Evolutionary conservation across 2,797 vertebrate species (phyloP).

Genomic region (Acridotheres tristis): DNA sequence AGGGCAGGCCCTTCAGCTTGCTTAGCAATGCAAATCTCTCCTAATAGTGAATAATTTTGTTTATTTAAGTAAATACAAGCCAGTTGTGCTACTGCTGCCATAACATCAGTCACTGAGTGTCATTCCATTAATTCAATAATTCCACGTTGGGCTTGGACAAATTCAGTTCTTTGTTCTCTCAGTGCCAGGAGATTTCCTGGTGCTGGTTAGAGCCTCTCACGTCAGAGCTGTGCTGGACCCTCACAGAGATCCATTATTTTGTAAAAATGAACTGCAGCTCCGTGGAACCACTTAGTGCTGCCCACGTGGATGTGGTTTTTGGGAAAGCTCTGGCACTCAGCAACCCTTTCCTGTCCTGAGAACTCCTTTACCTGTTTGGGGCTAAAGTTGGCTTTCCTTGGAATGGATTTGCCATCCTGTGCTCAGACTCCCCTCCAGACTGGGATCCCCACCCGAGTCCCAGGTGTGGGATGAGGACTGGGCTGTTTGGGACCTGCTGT

Average conservation of each 20-base stretch:
- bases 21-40: not conserved
- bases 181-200: not conserved
- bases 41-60: not conserved
- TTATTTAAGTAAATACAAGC: not conserved
- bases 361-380: not conserved
- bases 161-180: not conserved
- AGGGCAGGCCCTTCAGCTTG: not conserved
- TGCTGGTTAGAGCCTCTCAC: not conserved
- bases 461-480: not conserved
- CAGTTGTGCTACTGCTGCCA: not conserved
- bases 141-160: not conserved
- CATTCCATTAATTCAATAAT: not conserved
- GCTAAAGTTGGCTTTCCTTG: not conserved
- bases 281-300: not conserved
- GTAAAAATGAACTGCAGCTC: not conserved
- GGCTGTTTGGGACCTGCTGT: not conserved
- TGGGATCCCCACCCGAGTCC: not conserved
- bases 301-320: rapidly evolving
- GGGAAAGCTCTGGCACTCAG: not conserved
- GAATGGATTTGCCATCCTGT: not conserved
- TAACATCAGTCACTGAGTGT: not conserved
- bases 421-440: rapidly evolving
- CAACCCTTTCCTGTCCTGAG: not conserved
- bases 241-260: not conserved
- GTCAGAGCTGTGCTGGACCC: not conserved